Base-by-base conservation (phyloP, 1,140 invertebrate genomes). In the Drosophila lowei region DNA sequence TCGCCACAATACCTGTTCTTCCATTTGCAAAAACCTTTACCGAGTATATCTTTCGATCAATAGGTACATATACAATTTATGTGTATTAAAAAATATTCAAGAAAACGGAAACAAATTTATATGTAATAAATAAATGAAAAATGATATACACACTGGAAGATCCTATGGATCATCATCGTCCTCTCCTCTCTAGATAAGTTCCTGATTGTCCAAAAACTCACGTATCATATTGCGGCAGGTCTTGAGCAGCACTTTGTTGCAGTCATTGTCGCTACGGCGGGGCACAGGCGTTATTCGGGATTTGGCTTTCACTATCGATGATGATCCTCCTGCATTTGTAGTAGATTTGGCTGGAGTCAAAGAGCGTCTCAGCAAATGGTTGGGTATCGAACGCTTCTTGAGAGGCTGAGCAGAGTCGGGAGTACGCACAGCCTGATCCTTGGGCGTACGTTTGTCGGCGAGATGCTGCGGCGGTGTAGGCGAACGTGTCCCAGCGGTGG, bases 1-100 rank as follows among this genome's bases (percentile, higher is more conserved):
- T 85, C 81, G 77, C 81, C 81, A 85, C 81, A 85, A 85, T 86
- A 85, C 81, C 81, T 86, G 81, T 86, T 86, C 81, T 86, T 86
- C 81, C 81, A 86, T 74, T 81, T 64, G 71, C 34, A 38, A 34
- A 83, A 73, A 79, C 80, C 63, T 84, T 84, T 38, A 38, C 34
- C 11, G 11, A 38, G 11, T 38, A 38, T 38, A 77, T 73, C 62
- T 81, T 81, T 85, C 62, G 72, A 72, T 72, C 64, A 72, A 70
- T 76, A 18, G 18, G 18, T 18, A 74, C 66, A 80, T 79, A 59
- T 34, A 30, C 28, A 28, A 66, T 56, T 67, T 68, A 77, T 54
- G 65, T 60, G 60, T 56, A 58, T 61, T 42, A 48, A 49, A 43
- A 66, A 60, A 72, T n/a, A 66, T 48, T 59, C 28, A 59, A 38